Percentiles rank a stretch among this genome's conserved stretches.
These are phyloP conservation scores for Scopus umbretta DNA, from an alignment of 2,113 vertebrate genomes.

Conservation along the genomic window DNA sequence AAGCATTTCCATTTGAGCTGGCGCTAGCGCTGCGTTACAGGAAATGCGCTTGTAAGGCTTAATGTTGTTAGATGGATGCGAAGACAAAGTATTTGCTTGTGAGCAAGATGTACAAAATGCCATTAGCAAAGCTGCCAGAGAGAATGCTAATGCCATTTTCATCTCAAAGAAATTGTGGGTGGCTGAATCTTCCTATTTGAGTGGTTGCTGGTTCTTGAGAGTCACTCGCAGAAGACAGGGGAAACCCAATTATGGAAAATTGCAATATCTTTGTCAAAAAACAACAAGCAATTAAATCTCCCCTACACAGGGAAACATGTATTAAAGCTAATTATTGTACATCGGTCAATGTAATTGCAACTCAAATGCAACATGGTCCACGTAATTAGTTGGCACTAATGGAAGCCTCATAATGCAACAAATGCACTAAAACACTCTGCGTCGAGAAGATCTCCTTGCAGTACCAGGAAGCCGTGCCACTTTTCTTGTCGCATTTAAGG, in stretches of 20 bases:
- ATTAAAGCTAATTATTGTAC: neutral
- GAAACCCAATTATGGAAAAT: neutral
- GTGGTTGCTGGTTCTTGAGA: neutral
- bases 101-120: neutral
- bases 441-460: accelerated
- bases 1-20: neutral
- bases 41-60: neutral
- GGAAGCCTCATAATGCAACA: neutral
- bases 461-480: neutral
- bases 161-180: too few species aligned
- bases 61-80: neutral
- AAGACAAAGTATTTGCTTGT: neutral
- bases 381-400: neutral
- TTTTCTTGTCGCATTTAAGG: neutral
- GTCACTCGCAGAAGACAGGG: neutral
- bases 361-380: neutral
- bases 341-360: neutral
- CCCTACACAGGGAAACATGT: neutral
- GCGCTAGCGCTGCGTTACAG: neutral
- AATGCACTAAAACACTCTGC: neutral
- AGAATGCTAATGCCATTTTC: neutral
- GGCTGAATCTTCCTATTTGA: neutral
- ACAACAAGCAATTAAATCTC: neutral
- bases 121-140: neutral
- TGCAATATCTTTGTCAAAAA: neutral